Percentiles rank a stretch among this genome's conserved stretches.
These are phyloP conservation scores for Dioctria linearis DNA, from an alignment of 2,888 invertebrate species.

Conservation along the genomic window DNA sequence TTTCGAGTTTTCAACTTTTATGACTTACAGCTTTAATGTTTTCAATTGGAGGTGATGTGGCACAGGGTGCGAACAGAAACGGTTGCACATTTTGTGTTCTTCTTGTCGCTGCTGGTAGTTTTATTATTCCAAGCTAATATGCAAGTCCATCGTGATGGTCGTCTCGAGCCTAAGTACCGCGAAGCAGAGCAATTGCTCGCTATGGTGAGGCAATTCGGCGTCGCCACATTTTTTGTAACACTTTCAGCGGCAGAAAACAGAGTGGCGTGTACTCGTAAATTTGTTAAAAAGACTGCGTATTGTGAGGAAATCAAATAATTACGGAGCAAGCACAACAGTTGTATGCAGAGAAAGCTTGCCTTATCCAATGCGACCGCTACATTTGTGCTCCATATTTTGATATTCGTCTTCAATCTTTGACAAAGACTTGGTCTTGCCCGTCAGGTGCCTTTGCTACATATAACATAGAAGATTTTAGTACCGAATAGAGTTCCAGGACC, in stretches of 20 bases:
- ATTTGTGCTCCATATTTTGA: slow-evolving; percentile 11
- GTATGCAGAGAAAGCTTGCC: slow-evolving; percentile 6
- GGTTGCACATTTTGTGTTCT: too few relatives aligned
- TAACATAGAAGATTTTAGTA: slow-evolving; percentile 4
- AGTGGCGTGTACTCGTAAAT: slow-evolving; percentile 9
- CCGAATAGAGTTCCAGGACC: slow-evolving; percentile 15
- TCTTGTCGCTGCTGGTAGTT: too few relatives aligned
- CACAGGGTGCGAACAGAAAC: too few relatives aligned
- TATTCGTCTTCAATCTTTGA: not conserved
- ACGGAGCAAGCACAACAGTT: not conserved
- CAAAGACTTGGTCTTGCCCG: not conserved
- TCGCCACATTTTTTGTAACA: slow-evolving; percentile 4
- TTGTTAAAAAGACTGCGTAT: slow-evolving; percentile 5
- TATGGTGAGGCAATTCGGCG: slow-evolving; percentile 9
- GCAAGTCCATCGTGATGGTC: too few relatives aligned
- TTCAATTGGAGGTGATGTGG: too few relatives aligned
- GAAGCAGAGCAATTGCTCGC: too few relatives aligned
- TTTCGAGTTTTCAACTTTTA: too few relatives aligned
- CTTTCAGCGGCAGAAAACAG: slow-evolving; percentile 18
- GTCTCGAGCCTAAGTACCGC: too few relatives aligned
- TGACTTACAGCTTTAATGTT: too few relatives aligned
- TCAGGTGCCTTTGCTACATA: not conserved
- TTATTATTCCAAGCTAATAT: too few relatives aligned
- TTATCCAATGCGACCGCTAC: slow-evolving; percentile 16
- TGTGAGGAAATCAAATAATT: slow-evolving; percentile 1